These are phyloP conservation scores for Bostrychus sinensis DNA, from an alignment of 2,113 vertebrate genomes.

Conservation along the genomic window DNA sequence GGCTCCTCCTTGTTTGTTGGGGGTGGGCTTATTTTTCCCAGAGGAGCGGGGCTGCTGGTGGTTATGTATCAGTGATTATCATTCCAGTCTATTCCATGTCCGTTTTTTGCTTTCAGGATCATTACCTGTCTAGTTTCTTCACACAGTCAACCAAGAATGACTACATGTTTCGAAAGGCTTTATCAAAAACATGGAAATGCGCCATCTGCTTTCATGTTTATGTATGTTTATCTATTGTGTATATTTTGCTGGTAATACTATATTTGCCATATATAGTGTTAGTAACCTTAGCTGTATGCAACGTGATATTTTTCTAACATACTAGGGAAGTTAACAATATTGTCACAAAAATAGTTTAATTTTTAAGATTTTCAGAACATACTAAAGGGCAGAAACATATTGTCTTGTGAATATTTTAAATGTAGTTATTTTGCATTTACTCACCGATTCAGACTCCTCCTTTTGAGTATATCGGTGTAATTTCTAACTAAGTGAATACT, in stretches of 20 bases:
- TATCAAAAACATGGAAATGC: neutral
- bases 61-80: neutral
- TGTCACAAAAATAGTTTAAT: too few relatives aligned
- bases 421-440: too few relatives aligned
- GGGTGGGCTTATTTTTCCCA: constrained; percentile 27
- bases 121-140: neutral
- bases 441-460: too few relatives aligned
- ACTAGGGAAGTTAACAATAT: too few relatives aligned
- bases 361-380: too few relatives aligned
- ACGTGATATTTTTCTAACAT: too few relatives aligned
- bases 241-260: neutral
- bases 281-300: too few relatives aligned
- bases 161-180: neutral
- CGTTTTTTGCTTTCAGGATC: constrained; percentile 14
- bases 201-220: constrained; percentile 2
- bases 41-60: constrained; percentile 12
- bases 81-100: constrained; percentile 1
- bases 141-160: neutral
- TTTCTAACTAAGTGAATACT: constrained; percentile 16
- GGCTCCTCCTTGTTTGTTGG: constrained; percentile 40
- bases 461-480: neutral
- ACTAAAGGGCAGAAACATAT: too few relatives aligned
- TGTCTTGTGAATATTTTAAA: too few relatives aligned
- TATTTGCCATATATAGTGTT: neutral
- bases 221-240: neutral